Evolutionary conservation across 2,113 vertebrate species (phyloP).

Genomic region (Spea bombifrons): DNA sequence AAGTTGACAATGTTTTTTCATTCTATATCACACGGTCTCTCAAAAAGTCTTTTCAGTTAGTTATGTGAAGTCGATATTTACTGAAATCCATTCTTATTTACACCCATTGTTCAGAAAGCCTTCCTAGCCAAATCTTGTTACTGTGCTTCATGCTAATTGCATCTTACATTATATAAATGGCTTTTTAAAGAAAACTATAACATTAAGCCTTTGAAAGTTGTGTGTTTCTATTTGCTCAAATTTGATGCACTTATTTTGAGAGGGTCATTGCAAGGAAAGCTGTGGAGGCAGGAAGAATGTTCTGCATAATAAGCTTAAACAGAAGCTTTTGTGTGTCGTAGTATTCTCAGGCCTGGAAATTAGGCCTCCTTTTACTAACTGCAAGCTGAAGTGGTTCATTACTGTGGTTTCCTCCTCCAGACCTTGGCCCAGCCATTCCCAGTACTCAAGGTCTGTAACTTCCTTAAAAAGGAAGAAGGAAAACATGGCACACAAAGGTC

Average conservation of each 20-base stretch:
- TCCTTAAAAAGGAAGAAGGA: constrained; percentile 94
- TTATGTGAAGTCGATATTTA: constrained; percentile 71
- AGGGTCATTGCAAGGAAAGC: constrained; percentile 94
- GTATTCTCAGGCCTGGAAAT: constrained; percentile 97
- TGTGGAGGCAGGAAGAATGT: constrained; percentile 94
- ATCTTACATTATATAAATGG: constrained; percentile 78
- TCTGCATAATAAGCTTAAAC: constrained; percentile 98
- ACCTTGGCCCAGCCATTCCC: constrained; percentile 91
- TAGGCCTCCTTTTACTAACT: constrained; percentile 93
- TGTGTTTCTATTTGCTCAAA: constrained; percentile 98
- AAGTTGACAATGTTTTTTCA: too few relatives aligned
- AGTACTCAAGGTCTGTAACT: constrained; percentile 90
- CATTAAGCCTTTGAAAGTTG: constrained; percentile 92
- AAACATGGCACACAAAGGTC: constrained; percentile 99
- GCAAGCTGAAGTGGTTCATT: constrained; percentile 99
- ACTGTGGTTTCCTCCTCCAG: constrained; percentile 85
- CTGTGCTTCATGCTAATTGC: constrained; percentile 74
- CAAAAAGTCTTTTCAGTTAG: constrained; percentile 60
- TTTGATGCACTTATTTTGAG: constrained; percentile 99
- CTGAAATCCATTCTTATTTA: constrained; percentile 76
- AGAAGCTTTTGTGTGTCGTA: constrained; percentile 95
- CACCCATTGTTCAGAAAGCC: constrained; percentile 72
- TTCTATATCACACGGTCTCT: too few relatives aligned
- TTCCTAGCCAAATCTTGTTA: constrained; percentile 72
- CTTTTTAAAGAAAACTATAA: constrained; percentile 97